phyloP scores from a whole-genome alignment of 2,888 invertebrate species.

The Callinectes sapidus region DNA sequence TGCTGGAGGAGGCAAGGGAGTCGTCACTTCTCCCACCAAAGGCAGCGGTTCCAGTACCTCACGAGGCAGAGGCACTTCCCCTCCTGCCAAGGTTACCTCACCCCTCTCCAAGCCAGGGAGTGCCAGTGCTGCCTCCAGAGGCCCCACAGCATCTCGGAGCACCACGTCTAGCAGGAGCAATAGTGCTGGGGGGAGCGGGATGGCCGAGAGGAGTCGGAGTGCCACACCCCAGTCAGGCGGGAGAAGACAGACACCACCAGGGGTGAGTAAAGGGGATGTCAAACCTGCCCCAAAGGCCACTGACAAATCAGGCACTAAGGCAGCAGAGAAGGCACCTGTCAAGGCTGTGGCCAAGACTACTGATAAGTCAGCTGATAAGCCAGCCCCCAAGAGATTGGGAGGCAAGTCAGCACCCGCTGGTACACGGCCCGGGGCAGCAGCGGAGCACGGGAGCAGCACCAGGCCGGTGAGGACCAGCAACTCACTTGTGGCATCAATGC shows the following conservation, averaged over 20 bases:
- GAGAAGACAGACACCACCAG: slow-evolving; percentile 11
- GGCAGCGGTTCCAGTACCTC: neutral
- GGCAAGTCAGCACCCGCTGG: slow-evolving; percentile 45
- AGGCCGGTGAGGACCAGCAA: slow-evolving; percentile 50
- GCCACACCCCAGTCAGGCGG: slow-evolving; percentile 50
- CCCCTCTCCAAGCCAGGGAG: slow-evolving; percentile 49
- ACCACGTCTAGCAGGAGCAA: slow-evolving; percentile 25
- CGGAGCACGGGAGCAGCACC: neutral
- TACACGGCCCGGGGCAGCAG: slow-evolving; percentile 3
- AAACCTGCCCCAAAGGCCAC: slow-evolving; percentile 29
- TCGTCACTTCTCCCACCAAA: neutral
- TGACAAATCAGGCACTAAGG: slow-evolving; percentile 43
- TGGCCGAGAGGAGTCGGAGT: slow-evolving; percentile 53
- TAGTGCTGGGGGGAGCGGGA: neutral
- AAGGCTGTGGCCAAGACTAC: slow-evolving; percentile 28
- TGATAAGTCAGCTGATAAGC: slow-evolving; percentile 40
- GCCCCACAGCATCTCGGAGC: slow-evolving; percentile 31
- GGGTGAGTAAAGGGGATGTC: slow-evolving; percentile 26
- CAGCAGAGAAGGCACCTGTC: slow-evolving; percentile 28
- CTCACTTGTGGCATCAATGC: slow-evolving; percentile 69
- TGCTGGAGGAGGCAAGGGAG: slow-evolving; percentile 39
- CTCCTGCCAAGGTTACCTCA: slow-evolving; percentile 50
- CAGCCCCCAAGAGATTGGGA: slow-evolving; percentile 36
- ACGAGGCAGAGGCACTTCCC: slow-evolving; percentile 50
- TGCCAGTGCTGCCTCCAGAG: slow-evolving; percentile 21